Evolutionary conservation across 2,113 vertebrate species (phyloP), one percentile per base, ranked within the genome.

Genomic region (Rissa tridactyla): DNA sequence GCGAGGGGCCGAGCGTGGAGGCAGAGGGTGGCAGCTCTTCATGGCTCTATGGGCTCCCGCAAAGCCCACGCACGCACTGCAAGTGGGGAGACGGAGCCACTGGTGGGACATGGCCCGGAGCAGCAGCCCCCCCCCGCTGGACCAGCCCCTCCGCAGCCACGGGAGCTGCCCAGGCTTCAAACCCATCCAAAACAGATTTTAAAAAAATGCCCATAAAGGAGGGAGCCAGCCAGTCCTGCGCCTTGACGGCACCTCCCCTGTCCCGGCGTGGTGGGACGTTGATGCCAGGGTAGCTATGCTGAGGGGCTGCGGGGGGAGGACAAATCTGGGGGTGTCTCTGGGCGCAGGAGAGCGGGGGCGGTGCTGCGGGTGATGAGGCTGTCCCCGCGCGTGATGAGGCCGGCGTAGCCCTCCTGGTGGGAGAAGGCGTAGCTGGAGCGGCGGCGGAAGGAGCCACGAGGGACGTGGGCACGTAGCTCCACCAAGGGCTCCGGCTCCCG

Each of bases 351-450:
- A 5, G 0, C 2, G 0, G 6, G 29, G 54, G n/a, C 0, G 2
- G 44, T 3, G 6, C n/a, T 3, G 22, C 0, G 26, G 52, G 47
- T 40, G 29, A n/a, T n/a, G n/a, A 98, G 82, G 8, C 94, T 98
- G 9, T 94, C 96, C 42, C 98, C 98, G 0, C 94, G 94, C 3
- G 98, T 97, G 96, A 99, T 98, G 88, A 99, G 97, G 17, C 97
- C 81, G 0, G 98, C 98, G 0, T 98, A 98, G 49, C 98, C 98
- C 38, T 97, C 97, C 30, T 90, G 98, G 96, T 99, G 99, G 22
- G 99, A 99, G 97, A 99, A 97, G 38, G 98, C 98, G 2, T 99
- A 99, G 58, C 98, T 98, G 42, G 99, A 99, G 15, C 97, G 98
- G 14, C 98, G 98, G 32, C 17, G 27, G 9, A 96, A 42, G 2